Evolutionary conservation across 2,113 vertebrate genomes (phyloP).

Genomic region (Pterocles burchelli): DNA sequence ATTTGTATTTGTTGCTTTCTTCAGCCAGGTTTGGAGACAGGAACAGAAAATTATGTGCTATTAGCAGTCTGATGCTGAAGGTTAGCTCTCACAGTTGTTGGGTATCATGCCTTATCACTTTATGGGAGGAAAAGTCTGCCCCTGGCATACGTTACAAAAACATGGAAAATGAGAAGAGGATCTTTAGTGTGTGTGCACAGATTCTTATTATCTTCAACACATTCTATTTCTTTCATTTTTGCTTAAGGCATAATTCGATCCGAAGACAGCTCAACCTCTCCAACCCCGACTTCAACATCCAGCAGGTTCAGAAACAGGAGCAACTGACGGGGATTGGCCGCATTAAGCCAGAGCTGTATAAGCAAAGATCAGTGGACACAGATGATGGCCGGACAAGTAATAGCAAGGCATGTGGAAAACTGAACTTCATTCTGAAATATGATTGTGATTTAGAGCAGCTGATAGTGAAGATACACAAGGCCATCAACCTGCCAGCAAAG

Average conservation of each 20-base stretch:
- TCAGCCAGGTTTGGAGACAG: background rate
- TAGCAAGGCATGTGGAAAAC: constrained; percentile 87
- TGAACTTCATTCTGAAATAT: constrained; percentile 95
- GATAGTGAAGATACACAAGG: constrained; percentile 98
- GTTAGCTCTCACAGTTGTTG: background rate
- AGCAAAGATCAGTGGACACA: constrained; percentile 92
- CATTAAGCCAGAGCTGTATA: constrained; percentile 97
- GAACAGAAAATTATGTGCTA: background rate
- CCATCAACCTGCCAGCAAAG: constrained; percentile 94
- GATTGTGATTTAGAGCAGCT: constrained; percentile 97
- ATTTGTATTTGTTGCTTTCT: background rate
- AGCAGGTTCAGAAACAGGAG: constrained; percentile 96
- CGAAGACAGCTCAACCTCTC: constrained; percentile 95
- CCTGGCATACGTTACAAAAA: rapidly evolving
- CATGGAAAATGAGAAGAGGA: rapidly evolving
- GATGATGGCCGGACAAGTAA: constrained; percentile 85
- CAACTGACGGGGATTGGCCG: constrained; percentile 90
- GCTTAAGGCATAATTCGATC: constrained; percentile 90
- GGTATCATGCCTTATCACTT: background rate
- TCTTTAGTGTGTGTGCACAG: background rate
- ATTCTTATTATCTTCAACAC: background rate
- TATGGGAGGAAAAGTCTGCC: background rate
- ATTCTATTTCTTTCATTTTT: constrained; percentile 29
- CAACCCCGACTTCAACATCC: constrained; percentile 96
- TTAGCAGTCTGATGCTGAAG: background rate